Percentiles rank a stretch among this genome's conserved stretches.
These are phyloP conservation scores for Menidia beryllina DNA, from an alignment of 2,113 vertebrate species.

Conservation along the genomic window DNA sequence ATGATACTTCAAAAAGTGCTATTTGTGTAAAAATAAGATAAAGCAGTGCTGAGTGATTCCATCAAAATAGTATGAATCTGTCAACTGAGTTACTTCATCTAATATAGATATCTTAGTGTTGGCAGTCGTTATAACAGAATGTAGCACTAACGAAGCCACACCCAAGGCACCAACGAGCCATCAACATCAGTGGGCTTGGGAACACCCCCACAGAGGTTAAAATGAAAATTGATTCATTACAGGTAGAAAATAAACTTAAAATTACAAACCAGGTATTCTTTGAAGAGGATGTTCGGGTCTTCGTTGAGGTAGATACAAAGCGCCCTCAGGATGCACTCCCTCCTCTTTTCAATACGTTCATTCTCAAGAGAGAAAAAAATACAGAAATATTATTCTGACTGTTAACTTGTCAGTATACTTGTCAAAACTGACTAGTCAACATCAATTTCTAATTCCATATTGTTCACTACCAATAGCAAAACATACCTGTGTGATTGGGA, in stretches of 20 bases:
- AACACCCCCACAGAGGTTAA: no score
- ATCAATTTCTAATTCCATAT: no score
- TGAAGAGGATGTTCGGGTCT: not conserved
- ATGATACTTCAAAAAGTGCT: no score
- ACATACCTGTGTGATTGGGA: not conserved
- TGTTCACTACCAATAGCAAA: not conserved
- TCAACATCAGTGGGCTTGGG: no score
- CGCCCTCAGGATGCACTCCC: conserved; percentile 8
- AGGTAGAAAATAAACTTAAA: no score
- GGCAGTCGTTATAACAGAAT: no score
- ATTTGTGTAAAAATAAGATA: conserved; percentile 2
- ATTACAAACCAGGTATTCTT: not conserved
- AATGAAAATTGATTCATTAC: no score
- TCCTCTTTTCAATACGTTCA: not conserved
- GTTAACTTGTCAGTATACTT: no score
- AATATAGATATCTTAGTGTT: no score
- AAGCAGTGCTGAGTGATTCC: not conserved
- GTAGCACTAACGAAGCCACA: no score
- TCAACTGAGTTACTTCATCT: no score
- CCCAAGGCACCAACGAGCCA: no score
- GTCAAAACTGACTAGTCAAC: not conserved
- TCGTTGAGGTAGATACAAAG: not conserved
- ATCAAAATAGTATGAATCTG: not conserved
- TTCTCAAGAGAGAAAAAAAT: not conserved
- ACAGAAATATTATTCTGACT: not conserved